Evolutionary conservation across 2,113 vertebrate species (phyloP).

Genomic region (Piaya cayana): DNA sequence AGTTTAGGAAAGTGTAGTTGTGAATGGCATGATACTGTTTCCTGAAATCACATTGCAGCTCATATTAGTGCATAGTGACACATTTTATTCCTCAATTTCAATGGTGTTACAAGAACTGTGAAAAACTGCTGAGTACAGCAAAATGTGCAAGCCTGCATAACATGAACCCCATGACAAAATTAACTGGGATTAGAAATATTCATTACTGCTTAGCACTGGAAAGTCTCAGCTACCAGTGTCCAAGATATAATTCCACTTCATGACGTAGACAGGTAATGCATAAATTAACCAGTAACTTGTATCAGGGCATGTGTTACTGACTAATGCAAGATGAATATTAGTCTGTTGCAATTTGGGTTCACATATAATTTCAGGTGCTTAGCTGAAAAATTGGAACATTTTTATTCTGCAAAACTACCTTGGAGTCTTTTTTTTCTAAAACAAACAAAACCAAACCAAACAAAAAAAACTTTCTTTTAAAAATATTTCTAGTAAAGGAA

Average conservation of each 20-base stretch:
- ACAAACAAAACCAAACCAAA: too few relatives aligned
- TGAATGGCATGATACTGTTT: not conserved
- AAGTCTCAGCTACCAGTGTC: not conserved
- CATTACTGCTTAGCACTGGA: conserved; percentile 3
- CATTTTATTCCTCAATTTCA: not conserved
- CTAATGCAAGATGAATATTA: not conserved
- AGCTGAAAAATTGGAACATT: not conserved
- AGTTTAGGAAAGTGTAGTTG: not conserved
- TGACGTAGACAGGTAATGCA: not conserved
- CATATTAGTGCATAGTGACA: not conserved
- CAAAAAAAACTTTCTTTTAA: not conserved
- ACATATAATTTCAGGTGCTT: not conserved
- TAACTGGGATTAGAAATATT: not conserved
- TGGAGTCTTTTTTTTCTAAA: not conserved
- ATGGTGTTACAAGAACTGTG: not conserved
- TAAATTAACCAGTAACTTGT: conserved; percentile 5
- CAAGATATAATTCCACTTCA: conserved; percentile 7
- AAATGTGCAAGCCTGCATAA: not conserved
- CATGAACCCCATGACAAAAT: conserved; percentile 6
- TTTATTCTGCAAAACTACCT: not conserved
- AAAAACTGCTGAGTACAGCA: not conserved
- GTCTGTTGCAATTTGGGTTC: not conserved
- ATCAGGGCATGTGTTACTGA: not conserved
- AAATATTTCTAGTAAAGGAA: not conserved
- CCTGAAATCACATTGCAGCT: not conserved